These are phyloP conservation scores for Geophilus truncorum DNA, from an alignment of 2,888 invertebrate species.

Conservation along the genomic window DNA sequence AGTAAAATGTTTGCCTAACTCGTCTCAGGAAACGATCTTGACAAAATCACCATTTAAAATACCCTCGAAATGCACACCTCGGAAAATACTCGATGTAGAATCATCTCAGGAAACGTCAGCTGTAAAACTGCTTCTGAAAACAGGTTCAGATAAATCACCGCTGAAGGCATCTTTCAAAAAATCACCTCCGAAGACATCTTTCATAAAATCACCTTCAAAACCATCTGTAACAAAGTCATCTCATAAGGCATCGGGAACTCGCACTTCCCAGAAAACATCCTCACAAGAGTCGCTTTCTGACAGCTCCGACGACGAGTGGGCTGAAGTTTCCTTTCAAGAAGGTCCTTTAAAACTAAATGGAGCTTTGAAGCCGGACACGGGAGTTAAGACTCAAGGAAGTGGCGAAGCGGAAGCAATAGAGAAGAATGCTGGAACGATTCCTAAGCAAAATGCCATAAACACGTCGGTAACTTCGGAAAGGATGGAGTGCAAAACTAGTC, in stretches of 20 bases:
- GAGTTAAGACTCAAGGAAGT: too few species aligned
- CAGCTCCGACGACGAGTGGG: too few species aligned
- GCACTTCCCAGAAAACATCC: too few species aligned
- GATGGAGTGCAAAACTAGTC: too few species aligned
- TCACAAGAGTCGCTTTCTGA: too few species aligned
- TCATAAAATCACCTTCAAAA: not conserved
- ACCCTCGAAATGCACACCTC: not conserved
- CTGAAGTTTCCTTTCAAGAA: too few species aligned
- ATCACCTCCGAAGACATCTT: not conserved
- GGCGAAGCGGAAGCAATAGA: not conserved
- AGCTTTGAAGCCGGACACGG: too few species aligned
- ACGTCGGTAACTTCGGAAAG: not conserved
- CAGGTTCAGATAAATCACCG: not conserved
- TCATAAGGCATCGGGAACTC: too few species aligned
- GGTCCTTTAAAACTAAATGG: too few species aligned
- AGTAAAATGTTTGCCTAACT: not conserved
- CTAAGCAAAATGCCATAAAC: not conserved
- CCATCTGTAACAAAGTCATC: too few species aligned
- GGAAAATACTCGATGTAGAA: not conserved
- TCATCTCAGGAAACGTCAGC: not conserved
- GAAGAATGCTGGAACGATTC: not conserved
- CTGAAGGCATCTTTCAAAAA: not conserved
- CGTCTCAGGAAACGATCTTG: not conserved
- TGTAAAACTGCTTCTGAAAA: not conserved
- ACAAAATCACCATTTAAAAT: not conserved